A percentile compares a stretch with the other conserved stretches of the same genome.
These are phyloP conservation scores for Numida meleagris DNA, from an alignment of 2,113 vertebrate species.

Conservation along the genomic window DNA sequence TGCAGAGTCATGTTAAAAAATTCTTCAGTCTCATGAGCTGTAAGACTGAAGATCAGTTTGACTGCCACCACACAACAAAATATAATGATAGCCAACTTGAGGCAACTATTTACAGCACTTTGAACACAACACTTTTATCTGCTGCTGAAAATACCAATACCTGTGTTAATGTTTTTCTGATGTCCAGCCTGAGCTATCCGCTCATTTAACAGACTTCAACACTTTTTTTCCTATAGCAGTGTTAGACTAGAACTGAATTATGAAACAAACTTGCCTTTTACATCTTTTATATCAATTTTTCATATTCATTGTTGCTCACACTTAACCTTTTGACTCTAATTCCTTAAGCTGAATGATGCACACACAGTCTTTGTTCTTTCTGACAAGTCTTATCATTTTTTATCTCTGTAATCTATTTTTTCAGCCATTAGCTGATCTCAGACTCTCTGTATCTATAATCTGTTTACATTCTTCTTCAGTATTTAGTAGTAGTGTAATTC, in stretches of 20 bases:
- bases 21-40: neutral
- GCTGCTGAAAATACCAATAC: conserved; percentile 4
- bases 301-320: conserved; percentile 81
- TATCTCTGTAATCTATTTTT: conserved; percentile 81
- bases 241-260: conserved; percentile 76
- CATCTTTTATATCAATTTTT: conserved; percentile 78
- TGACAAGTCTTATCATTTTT: conserved; percentile 81
- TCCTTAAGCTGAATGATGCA: conserved; percentile 80
- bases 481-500: conserved; percentile 78
- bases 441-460: conserved; percentile 75
- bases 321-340: conserved; percentile 82
- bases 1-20: neutral
- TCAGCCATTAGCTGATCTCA: conserved; percentile 77
- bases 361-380: conserved; percentile 81
- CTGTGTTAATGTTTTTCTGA: neutral
- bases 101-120: neutral
- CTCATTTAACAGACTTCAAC: conserved; percentile 46
- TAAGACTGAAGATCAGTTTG: neutral
- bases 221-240: neutral
- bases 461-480: conserved; percentile 83
- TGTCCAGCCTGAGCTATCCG: conserved; percentile 48
- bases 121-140: neutral
- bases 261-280: conserved; percentile 75
- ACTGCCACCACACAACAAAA: neutral
- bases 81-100: neutral